phyloP scores from a whole-genome alignment of 2,888 invertebrate genomes.

The Sminthurides aquaticus region DNA sequence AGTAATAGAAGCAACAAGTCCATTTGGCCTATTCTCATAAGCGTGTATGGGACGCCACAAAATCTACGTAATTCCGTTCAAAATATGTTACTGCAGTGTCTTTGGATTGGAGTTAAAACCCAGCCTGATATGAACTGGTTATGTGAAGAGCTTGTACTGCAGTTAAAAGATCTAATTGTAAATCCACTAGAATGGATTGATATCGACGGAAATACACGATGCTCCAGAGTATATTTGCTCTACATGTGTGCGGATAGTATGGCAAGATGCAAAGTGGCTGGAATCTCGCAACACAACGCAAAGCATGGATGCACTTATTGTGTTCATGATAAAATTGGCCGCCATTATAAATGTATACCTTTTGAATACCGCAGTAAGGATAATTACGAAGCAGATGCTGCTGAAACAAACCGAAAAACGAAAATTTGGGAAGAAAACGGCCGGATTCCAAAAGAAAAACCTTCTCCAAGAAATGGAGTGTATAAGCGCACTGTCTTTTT shows the following conservation, averaged over 20 bases:
- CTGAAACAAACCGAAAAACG: too few relatives aligned
- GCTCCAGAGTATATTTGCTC: neutral
- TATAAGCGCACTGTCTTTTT: too few relatives aligned
- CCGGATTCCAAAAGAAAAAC: too few relatives aligned
- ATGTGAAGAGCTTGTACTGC: neutral
- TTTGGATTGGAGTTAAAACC: neutral
- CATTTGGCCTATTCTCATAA: neutral
- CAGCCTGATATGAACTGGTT: neutral
- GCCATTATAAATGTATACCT: too few relatives aligned
- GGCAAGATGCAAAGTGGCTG: neutral
- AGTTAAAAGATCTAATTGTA: too few relatives aligned
- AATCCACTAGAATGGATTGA: too few relatives aligned
- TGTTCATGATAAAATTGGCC: too few relatives aligned
- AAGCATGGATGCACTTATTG: neutral
- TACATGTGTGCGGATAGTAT: neutral
- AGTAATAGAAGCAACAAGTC: neutral
- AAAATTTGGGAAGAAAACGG: too few relatives aligned
- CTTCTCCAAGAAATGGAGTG: too few relatives aligned
- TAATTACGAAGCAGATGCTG: too few relatives aligned
- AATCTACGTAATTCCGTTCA: neutral
- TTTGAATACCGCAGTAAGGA: too few relatives aligned
- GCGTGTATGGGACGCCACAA: neutral
- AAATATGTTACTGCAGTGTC: neutral
- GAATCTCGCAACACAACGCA: neutral
- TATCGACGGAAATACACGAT: neutral